A percentile compares a stretch with the other conserved stretches of the same genome.
phyloP scores from a whole-genome alignment of 2,113 vertebrate genomes.

The Irena cyanogastra region DNA sequence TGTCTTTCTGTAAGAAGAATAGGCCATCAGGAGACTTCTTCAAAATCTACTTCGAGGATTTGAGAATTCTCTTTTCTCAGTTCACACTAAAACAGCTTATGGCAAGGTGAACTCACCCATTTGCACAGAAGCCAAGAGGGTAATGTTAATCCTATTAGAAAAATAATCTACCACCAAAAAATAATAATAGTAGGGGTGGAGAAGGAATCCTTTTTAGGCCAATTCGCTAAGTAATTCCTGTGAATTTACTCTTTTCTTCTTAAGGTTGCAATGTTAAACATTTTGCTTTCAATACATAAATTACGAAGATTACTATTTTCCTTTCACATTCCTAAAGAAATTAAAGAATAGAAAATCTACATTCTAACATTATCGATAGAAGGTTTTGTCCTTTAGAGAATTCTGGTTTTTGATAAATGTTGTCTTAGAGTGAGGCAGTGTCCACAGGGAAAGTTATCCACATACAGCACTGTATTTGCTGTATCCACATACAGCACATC shows the following conservation, averaged over 20 bases:
- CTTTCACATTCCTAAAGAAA: neutral
- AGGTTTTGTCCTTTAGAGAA: neutral
- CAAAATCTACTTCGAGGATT: neutral
- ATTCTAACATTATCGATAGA: neutral
- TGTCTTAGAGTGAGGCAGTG: neutral
- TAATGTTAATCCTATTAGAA: constrained; percentile 41
- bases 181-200: neutral
- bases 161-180: constrained; percentile 35
- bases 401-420: neutral
- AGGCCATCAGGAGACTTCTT: neutral
- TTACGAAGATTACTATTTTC: neutral
- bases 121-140: constrained; percentile 4
- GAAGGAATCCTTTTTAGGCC: neutral
- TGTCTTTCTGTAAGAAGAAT: neutral
- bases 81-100: constrained; percentile 1
- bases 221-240: neutral
- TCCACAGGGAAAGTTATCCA: neutral
- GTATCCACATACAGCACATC: neutral
- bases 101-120: constrained; percentile 21
- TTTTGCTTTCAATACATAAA: neutral
- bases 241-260: constrained; percentile 6
- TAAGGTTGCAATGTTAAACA: neutral
- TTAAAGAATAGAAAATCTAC: neutral
- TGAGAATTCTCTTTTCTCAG: neutral
- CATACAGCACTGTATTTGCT: neutral